These are phyloP conservation scores for Falco cherrug DNA, from an alignment of 2,797 vertebrate species.

Conservation along the genomic window DNA sequence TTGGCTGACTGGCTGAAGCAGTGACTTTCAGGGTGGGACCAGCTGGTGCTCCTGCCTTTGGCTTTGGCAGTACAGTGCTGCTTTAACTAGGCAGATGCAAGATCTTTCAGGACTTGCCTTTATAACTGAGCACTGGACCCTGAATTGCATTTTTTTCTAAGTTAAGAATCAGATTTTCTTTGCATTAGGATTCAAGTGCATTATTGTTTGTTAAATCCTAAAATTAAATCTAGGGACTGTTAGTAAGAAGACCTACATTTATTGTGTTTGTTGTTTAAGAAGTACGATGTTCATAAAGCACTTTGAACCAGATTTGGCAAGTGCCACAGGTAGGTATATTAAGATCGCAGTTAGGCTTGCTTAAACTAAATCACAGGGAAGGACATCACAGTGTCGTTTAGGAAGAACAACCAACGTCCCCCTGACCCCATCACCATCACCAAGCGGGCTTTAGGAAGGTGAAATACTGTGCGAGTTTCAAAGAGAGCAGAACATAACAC, in stretches of 20 bases:
- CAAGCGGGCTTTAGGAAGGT: not conserved
- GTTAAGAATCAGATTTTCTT: not conserved
- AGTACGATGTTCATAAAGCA: not conserved
- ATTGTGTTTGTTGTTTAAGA: not conserved
- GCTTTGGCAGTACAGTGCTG: not conserved
- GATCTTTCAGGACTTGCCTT: not conserved
- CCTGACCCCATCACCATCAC: not conserved
- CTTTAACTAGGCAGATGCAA: not conserved
- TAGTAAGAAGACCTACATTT: not conserved
- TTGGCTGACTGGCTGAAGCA: not conserved
- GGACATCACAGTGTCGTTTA: not conserved
- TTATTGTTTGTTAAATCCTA: not conserved
- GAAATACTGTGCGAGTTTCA: not conserved
- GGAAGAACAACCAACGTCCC: not conserved
- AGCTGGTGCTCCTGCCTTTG: not conserved
- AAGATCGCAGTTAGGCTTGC: not conserved
- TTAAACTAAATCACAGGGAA: not conserved
- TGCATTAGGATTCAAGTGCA: not conserved
- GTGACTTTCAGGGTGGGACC: not conserved
- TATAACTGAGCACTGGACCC: not conserved
- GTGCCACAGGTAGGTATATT: not conserved
- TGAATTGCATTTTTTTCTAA: not conserved
- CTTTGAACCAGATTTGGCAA: not conserved
- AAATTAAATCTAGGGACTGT: not conserved
- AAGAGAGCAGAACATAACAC: not conserved